Conservation (phyloP, 2,113 vertebrate species). For the Clupea harengus region DNA sequence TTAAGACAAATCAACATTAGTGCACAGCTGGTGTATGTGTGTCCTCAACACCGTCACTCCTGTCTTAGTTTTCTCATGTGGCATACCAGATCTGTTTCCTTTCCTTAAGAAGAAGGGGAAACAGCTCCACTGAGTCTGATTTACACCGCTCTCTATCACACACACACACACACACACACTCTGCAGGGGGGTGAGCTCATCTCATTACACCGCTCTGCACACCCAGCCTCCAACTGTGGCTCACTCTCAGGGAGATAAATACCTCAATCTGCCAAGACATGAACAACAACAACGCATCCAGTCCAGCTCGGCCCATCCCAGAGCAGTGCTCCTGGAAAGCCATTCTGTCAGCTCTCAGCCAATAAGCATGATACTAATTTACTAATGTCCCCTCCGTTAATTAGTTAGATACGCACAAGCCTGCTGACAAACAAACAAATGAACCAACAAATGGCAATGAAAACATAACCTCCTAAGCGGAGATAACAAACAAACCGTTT, state of each 20-base stretch:
- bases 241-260: conserved; percentile 1
- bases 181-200: not conserved
- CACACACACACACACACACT: not conserved
- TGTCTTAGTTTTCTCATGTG: not conserved
- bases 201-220: not conserved
- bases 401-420: not conserved
- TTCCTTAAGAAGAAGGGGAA: not conserved
- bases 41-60: not conserved
- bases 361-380: not conserved
- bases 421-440: no score
- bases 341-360: not conserved
- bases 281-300: not conserved
- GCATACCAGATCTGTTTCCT: not conserved
- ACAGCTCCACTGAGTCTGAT: not conserved
- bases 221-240: not conserved
- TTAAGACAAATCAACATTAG: not conserved
- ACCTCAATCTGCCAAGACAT: not conserved
- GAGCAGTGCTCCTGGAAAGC: not conserved
- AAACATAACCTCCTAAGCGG: no score
- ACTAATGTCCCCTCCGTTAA: not conserved
- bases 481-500: no score
- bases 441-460: no score
- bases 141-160: not conserved
- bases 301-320: not conserved
- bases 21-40: not conserved